Evolutionary conservation across 23 tunicate species (phyloP), one percentile per base, ranked within the genome.

Genomic region (Trididemnum clinides): DNA sequence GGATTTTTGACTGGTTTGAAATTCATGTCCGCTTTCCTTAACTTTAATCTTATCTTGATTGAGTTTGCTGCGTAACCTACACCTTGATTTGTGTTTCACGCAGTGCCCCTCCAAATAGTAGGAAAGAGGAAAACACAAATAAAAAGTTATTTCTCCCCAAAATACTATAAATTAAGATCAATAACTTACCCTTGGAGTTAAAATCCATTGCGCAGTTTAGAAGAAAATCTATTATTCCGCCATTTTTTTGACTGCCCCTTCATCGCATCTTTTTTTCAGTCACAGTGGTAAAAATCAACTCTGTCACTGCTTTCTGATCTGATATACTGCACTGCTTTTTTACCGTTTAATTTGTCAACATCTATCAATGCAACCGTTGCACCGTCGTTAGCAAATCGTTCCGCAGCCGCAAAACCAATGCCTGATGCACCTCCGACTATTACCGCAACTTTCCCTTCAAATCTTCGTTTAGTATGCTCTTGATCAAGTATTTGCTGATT

Each of bases 321-420:
- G 0, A 92, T 19, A 34, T 71, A 35, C 1, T 73, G 21, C 66
- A 25, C 66, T 34, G 97, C 97, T 18, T 54, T 20, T 44, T 75
- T 33, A 1, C 88, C 82, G 33, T 33, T 50, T 4, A n/a, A 35
- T 64, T 75, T 59, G 74, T 87, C 72, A 0, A 81, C 77, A 51
- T 92, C 97, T 15, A 88, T 30, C 50, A 92, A 77, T 19, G 84
- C 82, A 22, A 92, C 97, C 2, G n/a, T 28, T 2, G 97, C 97
- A 1, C 92, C 97, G 57, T 92, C 97, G 50, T 84, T 92, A 10
- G 81, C 92, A 78, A 92, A 92, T 33, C 92, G 28, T 84, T 88
- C 90, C n/a, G 88, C 97, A 3, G 72, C 35, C 4, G 97, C 97
- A 78, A 80, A 88, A 3, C 97, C 97, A 28, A 92, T 84, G 34